phyloP scores from a whole-genome alignment of 2,888 invertebrate species.

The Rugalucina vietnamica region DNA sequence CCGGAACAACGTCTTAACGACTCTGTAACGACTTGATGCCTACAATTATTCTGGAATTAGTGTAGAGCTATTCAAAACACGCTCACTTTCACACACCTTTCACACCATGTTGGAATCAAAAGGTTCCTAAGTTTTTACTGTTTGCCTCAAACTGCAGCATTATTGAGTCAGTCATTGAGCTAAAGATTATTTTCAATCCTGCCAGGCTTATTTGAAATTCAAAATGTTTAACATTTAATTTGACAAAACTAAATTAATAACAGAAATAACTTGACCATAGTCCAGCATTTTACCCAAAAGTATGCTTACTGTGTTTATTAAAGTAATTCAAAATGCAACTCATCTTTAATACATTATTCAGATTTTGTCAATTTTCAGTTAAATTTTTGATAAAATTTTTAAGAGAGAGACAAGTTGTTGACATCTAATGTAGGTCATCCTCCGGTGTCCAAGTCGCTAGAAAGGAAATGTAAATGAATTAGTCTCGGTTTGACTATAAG shows the following conservation, averaged over 20 bases:
- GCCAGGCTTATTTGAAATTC: too few relatives aligned
- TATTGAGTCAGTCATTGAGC: too few relatives aligned
- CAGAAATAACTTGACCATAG: too few relatives aligned
- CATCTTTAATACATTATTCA: too few relatives aligned
- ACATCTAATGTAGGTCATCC: slow-evolving; percentile 8
- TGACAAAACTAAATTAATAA: too few relatives aligned
- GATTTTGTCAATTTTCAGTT: too few relatives aligned
- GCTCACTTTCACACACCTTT: slow-evolving; percentile 41
- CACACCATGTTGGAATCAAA: slow-evolving; percentile 1
- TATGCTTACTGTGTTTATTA: too few relatives aligned
- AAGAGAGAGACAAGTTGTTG: not conserved
- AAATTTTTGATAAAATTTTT: not conserved
- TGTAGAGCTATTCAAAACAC: slow-evolving; percentile 61
- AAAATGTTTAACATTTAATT: too few relatives aligned
- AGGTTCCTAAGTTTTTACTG: not conserved
- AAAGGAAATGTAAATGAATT: slow-evolving; percentile 78
- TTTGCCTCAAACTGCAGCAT: too few relatives aligned
- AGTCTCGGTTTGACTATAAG: slow-evolving; percentile 66
- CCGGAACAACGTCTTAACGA: slow-evolving; percentile 10
- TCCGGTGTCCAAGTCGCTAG: slow-evolving; percentile 62
- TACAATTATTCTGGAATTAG: slow-evolving; percentile 81
- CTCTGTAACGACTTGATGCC: slow-evolving; percentile 64
- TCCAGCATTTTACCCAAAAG: too few relatives aligned
- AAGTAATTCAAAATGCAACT: too few relatives aligned
- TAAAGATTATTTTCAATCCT: too few relatives aligned